Evolutionary conservation across 2,888 invertebrate genomes (phyloP).

Genomic region (Cyaniris semiargus): DNA sequence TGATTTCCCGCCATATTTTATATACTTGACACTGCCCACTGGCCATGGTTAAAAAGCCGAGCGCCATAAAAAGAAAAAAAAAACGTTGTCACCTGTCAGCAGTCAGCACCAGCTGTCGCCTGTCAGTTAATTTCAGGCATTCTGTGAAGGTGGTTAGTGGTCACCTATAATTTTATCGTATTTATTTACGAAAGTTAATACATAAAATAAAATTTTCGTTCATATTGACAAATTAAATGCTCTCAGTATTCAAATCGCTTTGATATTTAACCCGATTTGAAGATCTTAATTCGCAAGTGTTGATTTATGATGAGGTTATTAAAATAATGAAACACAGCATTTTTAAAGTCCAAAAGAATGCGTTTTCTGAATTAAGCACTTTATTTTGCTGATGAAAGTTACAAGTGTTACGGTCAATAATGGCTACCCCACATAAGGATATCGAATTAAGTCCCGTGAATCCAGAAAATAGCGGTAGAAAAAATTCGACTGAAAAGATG

Average conservation of each 20-base stretch:
- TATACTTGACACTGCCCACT: too few species aligned
- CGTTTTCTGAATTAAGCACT: slow-evolving; percentile 43
- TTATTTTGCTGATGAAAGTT: slow-evolving; percentile 27
- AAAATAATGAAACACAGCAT: neutral
- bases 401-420: slow-evolving; percentile 43
- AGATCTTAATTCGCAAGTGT: neutral
- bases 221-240: neutral
- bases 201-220: neutral
- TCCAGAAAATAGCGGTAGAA: slow-evolving; percentile 48
- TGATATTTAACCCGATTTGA: neutral
- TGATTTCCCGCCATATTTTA: too few species aligned
- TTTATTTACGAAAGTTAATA: neutral
- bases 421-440: slow-evolving; percentile 66
- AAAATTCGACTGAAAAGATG: slow-evolving; percentile 49
- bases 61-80: too few species aligned
- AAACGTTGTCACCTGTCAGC: too few species aligned
- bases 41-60: too few species aligned
- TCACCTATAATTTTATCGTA: neutral
- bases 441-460: slow-evolving; percentile 71
- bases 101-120: too few species aligned
- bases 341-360: slow-evolving; percentile 25
- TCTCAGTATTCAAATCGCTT: neutral
- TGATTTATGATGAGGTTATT: neutral
- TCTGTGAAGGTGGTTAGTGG: neutral
- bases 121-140: neutral